phyloP scores from a whole-genome alignment of 2,797 vertebrate genomes.

The Pelobates cultripes region DNA sequence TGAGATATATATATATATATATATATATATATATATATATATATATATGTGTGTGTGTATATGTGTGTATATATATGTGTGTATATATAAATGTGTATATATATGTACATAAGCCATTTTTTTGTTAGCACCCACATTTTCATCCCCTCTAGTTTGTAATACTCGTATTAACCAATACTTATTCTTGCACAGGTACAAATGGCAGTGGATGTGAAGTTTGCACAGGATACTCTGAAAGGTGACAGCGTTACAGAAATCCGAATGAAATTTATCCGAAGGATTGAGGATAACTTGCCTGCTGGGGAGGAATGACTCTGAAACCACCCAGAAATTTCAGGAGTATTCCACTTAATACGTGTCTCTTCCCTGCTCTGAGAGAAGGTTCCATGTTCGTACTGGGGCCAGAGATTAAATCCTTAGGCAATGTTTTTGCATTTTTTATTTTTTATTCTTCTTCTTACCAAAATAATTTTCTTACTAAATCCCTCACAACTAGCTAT shows the following conservation, averaged over 20 bases:
- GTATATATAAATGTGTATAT: background rate
- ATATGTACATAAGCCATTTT: background rate
- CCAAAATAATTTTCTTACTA: slow-evolving; percentile 15
- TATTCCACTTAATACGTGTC: background rate
- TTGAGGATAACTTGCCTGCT: slow-evolving; percentile 96
- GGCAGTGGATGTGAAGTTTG: slow-evolving; percentile 95
- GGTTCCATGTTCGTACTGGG: background rate
- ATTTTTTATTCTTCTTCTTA: background rate
- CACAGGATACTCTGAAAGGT: slow-evolving; percentile 93
- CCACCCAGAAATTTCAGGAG: background rate
- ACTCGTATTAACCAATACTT: too few species aligned
- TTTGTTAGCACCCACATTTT: too few species aligned
- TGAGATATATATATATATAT: too few species aligned
- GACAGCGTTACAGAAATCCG: slow-evolving; percentile 96
- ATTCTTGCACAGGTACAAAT: slow-evolving; percentile 87
- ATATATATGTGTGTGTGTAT: background rate
- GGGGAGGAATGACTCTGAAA: slow-evolving; percentile 78
- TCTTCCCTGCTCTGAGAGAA: background rate
- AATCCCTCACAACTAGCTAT: background rate
- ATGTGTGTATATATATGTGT: background rate
- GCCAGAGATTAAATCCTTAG: slow-evolving; percentile 3
- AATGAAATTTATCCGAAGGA: slow-evolving; percentile 97
- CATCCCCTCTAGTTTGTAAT: too few species aligned
- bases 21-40: background rate
- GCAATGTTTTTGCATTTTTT: background rate